Conservation (phyloP, 2,888 invertebrate genomes). For the Rhabditophanes sp. region DNA sequence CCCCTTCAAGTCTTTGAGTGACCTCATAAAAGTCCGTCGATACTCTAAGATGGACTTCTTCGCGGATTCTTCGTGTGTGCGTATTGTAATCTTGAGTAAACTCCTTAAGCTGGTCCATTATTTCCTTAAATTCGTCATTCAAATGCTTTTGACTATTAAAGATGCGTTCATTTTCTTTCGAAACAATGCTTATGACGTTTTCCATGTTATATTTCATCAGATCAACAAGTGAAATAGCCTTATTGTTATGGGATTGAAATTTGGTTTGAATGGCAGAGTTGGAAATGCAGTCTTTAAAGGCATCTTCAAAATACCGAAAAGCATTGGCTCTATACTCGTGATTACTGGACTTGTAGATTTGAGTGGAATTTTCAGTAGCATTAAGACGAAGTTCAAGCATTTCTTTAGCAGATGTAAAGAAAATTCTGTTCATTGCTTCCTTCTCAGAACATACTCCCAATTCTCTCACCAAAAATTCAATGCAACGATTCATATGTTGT, state of each 20-base stretch:
- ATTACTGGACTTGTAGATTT: too few species aligned
- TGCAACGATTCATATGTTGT: conserved; percentile 83
- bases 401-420: conserved; percentile 94
- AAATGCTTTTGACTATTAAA: too few species aligned
- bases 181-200: conserved; percentile 14
- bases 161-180: conserved; percentile 11
- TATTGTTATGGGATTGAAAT: conserved; percentile 88
- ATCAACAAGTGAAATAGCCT: conserved; percentile 71
- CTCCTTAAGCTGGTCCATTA: conserved; percentile 30
- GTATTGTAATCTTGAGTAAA: conserved; percentile 26
- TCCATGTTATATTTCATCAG: conserved; percentile 32
- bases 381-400: conserved; percentile 33
- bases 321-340: too few species aligned
- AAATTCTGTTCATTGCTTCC: conserved; percentile 70
- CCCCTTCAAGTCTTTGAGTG: conserved; percentile 72
- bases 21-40: conserved; percentile 68
- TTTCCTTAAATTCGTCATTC: conserved; percentile 26
- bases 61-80: conserved; percentile 26
- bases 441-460: conserved; percentile 61
- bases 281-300: conserved; percentile 39
- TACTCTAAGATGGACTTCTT: conserved; percentile 45
- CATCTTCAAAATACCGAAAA: too few species aligned
- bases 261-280: conserved; percentile 86
- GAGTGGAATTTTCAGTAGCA: too few species aligned
- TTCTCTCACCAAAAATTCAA: conserved; percentile 83